phyloP scores from a whole-genome alignment of 1,140 invertebrate genomes.

The Propsilocerus akamusi region DNA sequence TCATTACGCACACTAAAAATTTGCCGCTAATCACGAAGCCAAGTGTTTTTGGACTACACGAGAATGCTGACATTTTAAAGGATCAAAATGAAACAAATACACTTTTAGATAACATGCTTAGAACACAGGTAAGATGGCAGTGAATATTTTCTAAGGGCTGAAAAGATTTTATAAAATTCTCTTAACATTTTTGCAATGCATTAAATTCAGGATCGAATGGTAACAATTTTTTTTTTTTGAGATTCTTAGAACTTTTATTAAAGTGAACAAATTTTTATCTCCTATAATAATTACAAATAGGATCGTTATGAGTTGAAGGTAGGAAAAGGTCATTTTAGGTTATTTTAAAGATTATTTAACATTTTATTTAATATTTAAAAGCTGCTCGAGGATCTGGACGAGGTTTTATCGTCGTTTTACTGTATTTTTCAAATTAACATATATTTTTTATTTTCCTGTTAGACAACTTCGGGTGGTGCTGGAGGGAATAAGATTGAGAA shows the following conservation, averaged over 20 bases:
- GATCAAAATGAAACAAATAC: slow-evolving; percentile 74
- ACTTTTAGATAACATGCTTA: slow-evolving; percentile 56
- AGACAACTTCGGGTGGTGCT: slow-evolving; percentile 24
- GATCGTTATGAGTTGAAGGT: background rate
- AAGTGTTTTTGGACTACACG: slow-evolving; percentile 81
- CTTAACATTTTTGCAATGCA: background rate
- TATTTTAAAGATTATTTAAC: background rate
- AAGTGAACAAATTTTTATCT: background rate
- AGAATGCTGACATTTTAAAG: slow-evolving; percentile 88
- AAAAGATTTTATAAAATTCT: slow-evolving; percentile 3
- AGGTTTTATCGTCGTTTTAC: background rate
- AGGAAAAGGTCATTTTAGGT: too few species aligned
- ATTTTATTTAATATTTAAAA: background rate
- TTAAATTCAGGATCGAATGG: slow-evolving; percentile 5
- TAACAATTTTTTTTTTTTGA: background rate
- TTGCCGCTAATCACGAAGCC: slow-evolving; percentile 66
- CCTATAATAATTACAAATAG: background rate
- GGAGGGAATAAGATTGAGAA: slow-evolving; percentile 40
- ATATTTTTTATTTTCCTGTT: slow-evolving; percentile 10
- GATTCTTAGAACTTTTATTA: background rate
- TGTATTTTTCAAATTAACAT: slow-evolving; percentile 2
- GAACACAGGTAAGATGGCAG: slow-evolving; percentile 43
- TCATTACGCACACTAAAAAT: slow-evolving; percentile 53
- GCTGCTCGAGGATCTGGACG: background rate
- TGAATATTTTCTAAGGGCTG: background rate